Evolutionary conservation across 1,140 invertebrate species (phyloP).

Genomic region (Sarcophaga peregrina): DNA sequence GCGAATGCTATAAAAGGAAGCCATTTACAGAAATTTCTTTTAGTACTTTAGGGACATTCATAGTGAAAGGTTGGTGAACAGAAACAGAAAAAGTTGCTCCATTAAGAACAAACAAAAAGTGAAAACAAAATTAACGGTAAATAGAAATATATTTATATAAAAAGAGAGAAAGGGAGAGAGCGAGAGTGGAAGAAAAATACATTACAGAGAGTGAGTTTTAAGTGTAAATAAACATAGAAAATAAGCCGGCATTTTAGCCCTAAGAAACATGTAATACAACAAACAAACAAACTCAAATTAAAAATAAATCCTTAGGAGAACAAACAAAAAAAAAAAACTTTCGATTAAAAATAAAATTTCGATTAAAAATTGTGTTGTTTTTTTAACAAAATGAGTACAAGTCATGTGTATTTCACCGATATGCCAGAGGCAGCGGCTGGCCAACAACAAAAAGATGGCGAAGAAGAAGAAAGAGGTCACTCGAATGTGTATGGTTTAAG

Average conservation of each 20-base stretch:
- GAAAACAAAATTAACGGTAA: constrained; percentile 14
- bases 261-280: not conserved
- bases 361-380: not conserved
- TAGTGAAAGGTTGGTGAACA: constrained; percentile 21
- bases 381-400: constrained; percentile 50
- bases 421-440: constrained; percentile 48
- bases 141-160: constrained; percentile 4
- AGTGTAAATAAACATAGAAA: constrained; percentile 15
- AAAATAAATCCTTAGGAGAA: not conserved
- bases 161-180: not conserved
- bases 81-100: not conserved
- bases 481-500: constrained; percentile 38
- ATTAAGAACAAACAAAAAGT: not conserved
- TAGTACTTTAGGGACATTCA: not conserved
- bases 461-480: not conserved
- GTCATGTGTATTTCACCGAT: constrained; percentile 62
- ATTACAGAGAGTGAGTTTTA: not conserved
- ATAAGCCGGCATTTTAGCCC: not conserved
- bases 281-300: not conserved
- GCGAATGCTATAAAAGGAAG: constrained; percentile 44
- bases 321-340: constrained; percentile 1
- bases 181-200: not conserved
- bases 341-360: not conserved
- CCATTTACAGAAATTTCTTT: constrained; percentile 41
- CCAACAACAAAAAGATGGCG: constrained; percentile 28